phyloP scores from a whole-genome alignment of 1,140 invertebrate genomes.

The Hycleus cichorii region DNA sequence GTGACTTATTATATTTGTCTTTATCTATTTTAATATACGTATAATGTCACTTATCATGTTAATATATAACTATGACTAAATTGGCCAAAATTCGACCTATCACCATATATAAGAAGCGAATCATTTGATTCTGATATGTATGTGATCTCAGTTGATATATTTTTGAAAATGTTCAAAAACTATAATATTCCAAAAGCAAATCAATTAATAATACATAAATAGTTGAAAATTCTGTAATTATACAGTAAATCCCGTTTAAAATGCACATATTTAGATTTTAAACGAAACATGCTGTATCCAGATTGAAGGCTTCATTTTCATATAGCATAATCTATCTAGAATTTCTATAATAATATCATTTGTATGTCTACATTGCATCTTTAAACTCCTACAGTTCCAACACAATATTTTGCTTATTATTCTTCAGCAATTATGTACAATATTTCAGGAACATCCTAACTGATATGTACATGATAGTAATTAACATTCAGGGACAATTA shows the following conservation, averaged over 20 bases:
- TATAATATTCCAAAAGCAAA: too few species aligned
- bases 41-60: not conserved
- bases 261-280: too few species aligned
- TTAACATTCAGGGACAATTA: constrained; percentile 13
- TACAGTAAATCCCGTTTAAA: too few species aligned
- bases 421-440: constrained; percentile 25
- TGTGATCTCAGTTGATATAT: constrained; percentile 41
- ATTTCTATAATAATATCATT: too few species aligned
- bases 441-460: constrained; percentile 31
- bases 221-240: too few species aligned
- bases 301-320: too few species aligned
- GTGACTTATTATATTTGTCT: constrained; percentile 12
- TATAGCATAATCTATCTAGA: too few species aligned
- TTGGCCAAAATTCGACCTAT: constrained; percentile 24
- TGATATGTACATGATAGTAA: constrained; percentile 31
- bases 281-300: too few species aligned
- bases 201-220: not conserved
- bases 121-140: constrained; percentile 41
- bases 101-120: constrained; percentile 33
- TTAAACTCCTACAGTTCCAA: too few species aligned
- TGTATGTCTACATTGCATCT: too few species aligned
- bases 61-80: constrained; percentile 13
- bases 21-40: not conserved
- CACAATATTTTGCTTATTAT: too few species aligned
- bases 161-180: constrained; percentile 16